phyloP scores from a whole-genome alignment of 2,888 invertebrate genomes.

The Aporophyla lueneburgensis region DNA sequence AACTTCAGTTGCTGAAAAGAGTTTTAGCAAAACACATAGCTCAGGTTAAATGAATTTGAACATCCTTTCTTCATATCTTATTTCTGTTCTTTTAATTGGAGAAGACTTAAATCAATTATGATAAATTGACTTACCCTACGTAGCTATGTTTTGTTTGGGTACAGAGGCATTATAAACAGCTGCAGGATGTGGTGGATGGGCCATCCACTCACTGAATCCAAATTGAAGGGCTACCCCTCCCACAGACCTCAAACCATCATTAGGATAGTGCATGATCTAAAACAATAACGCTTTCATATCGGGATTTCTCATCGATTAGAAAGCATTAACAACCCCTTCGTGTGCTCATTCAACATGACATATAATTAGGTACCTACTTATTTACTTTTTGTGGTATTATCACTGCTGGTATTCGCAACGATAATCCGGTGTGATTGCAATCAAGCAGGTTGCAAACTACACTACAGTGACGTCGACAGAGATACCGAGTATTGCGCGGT shows the following conservation, averaged over 20 bases:
- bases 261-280: slow-evolving; percentile 1
- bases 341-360: background rate
- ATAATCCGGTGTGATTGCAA: slow-evolving; percentile 76
- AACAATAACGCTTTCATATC: background rate
- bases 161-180: background rate
- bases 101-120: background rate
- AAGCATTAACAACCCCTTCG: slow-evolving; percentile 56
- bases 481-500: slow-evolving; percentile 66
- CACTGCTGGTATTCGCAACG: slow-evolving; percentile 53
- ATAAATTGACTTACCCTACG: too few relatives aligned
- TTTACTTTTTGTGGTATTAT: background rate
- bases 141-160: background rate
- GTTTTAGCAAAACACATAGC: background rate
- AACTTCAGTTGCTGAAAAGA: background rate
- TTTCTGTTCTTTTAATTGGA: background rate
- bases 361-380: background rate
- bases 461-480: slow-evolving; percentile 73
- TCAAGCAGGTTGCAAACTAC: slow-evolving; percentile 80
- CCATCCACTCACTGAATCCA: background rate
- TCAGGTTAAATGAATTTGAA: background rate
- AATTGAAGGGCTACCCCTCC: background rate
- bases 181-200: background rate
- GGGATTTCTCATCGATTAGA: slow-evolving; percentile 9
- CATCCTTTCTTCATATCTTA: too few relatives aligned
- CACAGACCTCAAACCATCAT: background rate